Evolutionary conservation across 2,888 invertebrate genomes (phyloP), one percentile per base, ranked within the genome.

Genomic region (Callimorpha dominula): DNA sequence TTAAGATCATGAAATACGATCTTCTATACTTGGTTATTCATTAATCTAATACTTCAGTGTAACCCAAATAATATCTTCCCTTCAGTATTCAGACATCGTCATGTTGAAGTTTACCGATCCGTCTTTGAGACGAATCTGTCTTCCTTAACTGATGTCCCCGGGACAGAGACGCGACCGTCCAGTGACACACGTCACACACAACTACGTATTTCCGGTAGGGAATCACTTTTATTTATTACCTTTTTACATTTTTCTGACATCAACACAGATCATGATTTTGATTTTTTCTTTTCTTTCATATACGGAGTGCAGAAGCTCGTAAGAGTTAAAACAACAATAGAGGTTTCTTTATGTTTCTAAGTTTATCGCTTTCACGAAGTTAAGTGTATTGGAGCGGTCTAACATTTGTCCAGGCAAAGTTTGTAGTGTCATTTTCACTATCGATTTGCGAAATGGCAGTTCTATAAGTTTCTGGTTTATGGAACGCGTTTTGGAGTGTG

Each of bases 211-310:
- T 92, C 92, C 92, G 89, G 84, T 85, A 76, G 81, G 76, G 76
- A 86, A 85, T 81, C 80, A 81, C 83, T 80, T 84, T 88, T 89
- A 90, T 92, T 91, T 91, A 92, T 92, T 85, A 82, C 84, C 77
- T 77, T 87, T 84, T 87, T 85, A 83, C 74, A 79, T 86, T 82
- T 87, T 85, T 80, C 75, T 66, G 85, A 88, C 88, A 77, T 79
- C 81, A 78, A 72, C 81, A 84, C 78, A 72, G 75, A 83, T 80
- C 81, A 73, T 81, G 74, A 77, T 76, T 81, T 76, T 50, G 74
- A 74, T 49, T 73, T 76, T 66, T 71, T 54, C 74, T 77, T 52
- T 52, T 66, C 65, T 77, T 79, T 78, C 74, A 78, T 84, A 78
- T 52, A 72, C 65, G 14, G 72, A 82, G 78, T 81, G 78, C 75